Conservation (phyloP, 2,797 vertebrate genomes). For the Malurus leucopterus region DNA sequence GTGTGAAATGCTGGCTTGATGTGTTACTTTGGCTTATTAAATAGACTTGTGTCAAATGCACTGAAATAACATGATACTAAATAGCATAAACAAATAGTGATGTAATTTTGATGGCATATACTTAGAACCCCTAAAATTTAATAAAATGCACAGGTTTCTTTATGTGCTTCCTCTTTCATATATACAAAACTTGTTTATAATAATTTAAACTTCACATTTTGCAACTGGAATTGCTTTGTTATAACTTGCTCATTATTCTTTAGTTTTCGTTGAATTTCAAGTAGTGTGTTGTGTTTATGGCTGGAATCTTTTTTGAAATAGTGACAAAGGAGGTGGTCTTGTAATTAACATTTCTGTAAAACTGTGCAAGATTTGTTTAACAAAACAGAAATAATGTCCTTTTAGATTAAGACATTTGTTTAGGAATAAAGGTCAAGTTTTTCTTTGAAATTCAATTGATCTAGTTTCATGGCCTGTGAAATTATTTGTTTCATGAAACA, state of each 20-base stretch:
- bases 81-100: neutral
- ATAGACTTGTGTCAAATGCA: neutral
- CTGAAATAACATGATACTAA: neutral
- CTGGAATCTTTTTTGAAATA: slow-evolving; percentile 39
- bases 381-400: slow-evolving; percentile 16
- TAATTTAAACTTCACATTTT: neutral
- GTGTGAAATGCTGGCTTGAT: neutral
- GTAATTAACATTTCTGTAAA: slow-evolving; percentile 48
- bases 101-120: neutral
- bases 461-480: slow-evolving; percentile 25
- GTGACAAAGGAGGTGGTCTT: slow-evolving; percentile 53
- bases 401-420: slow-evolving; percentile 49
- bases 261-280: neutral
- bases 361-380: slow-evolving; percentile 53
- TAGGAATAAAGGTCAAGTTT: slow-evolving; percentile 48
- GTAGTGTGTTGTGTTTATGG: slow-evolving; percentile 26
- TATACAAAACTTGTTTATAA: neutral
- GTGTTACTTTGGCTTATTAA: neutral
- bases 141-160: neutral
- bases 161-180: neutral
- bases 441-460: slow-evolving; percentile 43
- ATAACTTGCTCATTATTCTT: neutral
- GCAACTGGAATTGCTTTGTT: neutral
- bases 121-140: neutral
- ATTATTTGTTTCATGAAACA: slow-evolving; percentile 49